Evolutionary conservation across 2,888 invertebrate species (phyloP).

Genomic region (Coecobrya sp.): DNA sequence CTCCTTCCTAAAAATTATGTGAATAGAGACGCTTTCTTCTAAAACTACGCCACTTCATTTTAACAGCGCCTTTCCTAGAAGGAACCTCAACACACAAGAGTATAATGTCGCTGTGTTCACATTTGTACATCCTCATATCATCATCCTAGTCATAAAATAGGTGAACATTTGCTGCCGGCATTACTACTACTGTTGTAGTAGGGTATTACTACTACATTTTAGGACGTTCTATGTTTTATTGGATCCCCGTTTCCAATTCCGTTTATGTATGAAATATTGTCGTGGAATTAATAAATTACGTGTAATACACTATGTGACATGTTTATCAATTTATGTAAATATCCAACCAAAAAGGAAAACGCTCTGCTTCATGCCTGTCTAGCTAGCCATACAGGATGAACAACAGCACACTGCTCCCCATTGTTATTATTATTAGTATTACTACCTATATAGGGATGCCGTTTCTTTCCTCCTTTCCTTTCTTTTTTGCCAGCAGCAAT

Average conservation of each 20-base stretch:
- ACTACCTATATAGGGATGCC: background rate
- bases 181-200: no score
- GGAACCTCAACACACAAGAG: background rate
- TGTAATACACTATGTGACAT: slow-evolving; percentile 55
- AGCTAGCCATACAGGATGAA: background rate
- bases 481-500: background rate
- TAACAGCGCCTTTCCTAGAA: background rate
- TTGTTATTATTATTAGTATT: slow-evolving; percentile 33
- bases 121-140: background rate
- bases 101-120: background rate
- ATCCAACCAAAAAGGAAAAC: background rate
- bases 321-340: slow-evolving; percentile 57
- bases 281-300: slow-evolving; percentile 55
- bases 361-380: background rate
- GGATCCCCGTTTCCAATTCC: slow-evolving; percentile 31
- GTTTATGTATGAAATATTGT: slow-evolving; percentile 59
- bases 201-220: no score
- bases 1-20: no score
- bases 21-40: background rate
- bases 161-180: background rate
- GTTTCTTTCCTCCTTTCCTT: background rate
- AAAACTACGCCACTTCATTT: background rate
- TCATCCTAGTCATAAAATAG: background rate
- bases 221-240: background rate
- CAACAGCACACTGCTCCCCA: background rate